Conservation (phyloP, 30 jellyfish, hydroid and myxozoan genomes). For the Aurelia aurita region DNA sequence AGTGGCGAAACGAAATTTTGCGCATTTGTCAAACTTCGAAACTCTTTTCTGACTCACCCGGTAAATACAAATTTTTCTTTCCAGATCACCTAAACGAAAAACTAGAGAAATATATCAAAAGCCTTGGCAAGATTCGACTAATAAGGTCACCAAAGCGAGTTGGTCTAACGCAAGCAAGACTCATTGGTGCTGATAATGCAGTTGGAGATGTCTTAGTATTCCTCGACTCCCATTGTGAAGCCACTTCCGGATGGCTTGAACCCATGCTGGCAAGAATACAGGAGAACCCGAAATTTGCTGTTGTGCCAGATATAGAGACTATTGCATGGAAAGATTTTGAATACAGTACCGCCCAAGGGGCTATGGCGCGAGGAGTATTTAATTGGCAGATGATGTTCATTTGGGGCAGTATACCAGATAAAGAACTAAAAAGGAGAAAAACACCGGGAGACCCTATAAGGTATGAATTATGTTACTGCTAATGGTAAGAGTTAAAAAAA, state of each 20-base stretch:
- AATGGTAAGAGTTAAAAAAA: too few species aligned
- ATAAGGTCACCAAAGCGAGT: slow-evolving; percentile 94
- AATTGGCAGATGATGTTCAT: slow-evolving; percentile 99
- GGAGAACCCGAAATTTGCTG: slow-evolving; percentile 86
- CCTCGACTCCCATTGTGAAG: slow-evolving; percentile 99
- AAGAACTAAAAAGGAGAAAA: slow-evolving; percentile 88
- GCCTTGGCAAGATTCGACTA: slow-evolving; percentile 68
- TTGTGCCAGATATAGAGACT: slow-evolving; percentile 98
- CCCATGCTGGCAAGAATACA: slow-evolving; percentile 91
- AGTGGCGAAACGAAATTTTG: too few species aligned
- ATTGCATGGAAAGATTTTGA: slow-evolving; percentile 91
- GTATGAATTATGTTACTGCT: slow-evolving; percentile 8
- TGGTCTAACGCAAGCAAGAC: slow-evolving; percentile 98
- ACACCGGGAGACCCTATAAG: slow-evolving; percentile 81
- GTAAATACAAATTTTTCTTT: too few species aligned
- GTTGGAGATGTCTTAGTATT: slow-evolving; percentile 97
- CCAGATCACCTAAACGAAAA: slow-evolving; percentile 76
- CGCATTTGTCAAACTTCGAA: too few species aligned
- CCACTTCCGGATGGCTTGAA: slow-evolving; percentile 98
- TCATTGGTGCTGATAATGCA: slow-evolving; percentile 97
- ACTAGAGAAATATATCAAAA: slow-evolving; percentile 67
- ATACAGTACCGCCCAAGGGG: slow-evolving; percentile 92
- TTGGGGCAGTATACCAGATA: slow-evolving; percentile 98
- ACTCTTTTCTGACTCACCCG: too few species aligned
- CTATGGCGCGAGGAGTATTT: slow-evolving; percentile 88